Evolutionary conservation across 2,888 invertebrate genomes (phyloP).

Genomic region (Eubasilissa splendida): DNA sequence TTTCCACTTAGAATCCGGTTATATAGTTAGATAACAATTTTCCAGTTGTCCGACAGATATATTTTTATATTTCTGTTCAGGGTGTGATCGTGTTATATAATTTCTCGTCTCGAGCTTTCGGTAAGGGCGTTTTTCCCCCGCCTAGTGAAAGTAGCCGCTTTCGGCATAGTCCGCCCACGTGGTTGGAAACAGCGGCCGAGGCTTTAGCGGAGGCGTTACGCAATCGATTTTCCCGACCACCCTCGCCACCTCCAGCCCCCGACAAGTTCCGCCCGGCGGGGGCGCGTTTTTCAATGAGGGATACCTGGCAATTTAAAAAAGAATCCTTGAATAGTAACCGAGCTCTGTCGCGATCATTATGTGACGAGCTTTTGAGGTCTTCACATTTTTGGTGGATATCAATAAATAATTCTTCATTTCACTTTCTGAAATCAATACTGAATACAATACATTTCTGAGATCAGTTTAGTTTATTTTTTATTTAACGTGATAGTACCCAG

Average conservation of each 20-base stretch:
- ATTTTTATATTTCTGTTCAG: no score
- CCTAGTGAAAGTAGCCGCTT: neutral
- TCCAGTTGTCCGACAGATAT: no score
- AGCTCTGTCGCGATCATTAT: neutral
- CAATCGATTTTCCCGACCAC: constrained; percentile 27
- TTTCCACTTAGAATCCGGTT: no score
- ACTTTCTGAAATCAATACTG: no score
- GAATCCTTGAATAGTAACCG: neutral
- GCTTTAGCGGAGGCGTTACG: constrained; percentile 26
- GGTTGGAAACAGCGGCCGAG: neutral
- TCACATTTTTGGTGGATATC: no score
- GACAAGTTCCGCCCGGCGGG: neutral
- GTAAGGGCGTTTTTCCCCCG: neutral
- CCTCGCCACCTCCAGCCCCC: neutral
- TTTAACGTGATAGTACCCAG: no score
- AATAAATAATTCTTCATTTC: no score
- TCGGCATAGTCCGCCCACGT: constrained; percentile 8
- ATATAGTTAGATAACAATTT: no score
- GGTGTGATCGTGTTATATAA: no score
- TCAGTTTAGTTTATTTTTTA: no score
- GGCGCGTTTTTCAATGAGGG: neutral
- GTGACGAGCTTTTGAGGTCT: neutral
- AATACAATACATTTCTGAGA: no score
- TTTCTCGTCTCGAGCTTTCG: neutral
- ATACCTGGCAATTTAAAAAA: neutral